Evolutionary conservation across 2,888 invertebrate genomes (phyloP).

Genomic region (Plebejus argus): DNA sequence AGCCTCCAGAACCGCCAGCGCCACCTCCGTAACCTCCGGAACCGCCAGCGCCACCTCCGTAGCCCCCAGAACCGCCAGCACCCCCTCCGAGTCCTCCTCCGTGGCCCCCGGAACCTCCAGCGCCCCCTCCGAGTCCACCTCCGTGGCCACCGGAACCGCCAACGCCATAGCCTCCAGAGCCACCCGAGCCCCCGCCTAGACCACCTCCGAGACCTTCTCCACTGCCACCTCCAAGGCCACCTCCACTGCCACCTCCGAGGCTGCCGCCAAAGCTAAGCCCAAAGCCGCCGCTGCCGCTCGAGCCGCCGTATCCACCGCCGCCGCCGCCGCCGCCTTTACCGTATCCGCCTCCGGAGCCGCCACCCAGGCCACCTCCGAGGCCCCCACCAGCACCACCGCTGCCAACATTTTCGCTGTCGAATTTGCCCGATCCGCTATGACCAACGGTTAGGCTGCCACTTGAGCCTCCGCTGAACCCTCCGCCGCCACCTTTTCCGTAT

Average conservation of each 20-base stretch:
- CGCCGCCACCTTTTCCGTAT: slow-evolving; percentile 30
- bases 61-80: slow-evolving; percentile 37
- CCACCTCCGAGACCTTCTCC: slow-evolving; percentile 41
- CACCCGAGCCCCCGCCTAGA: slow-evolving; percentile 38
- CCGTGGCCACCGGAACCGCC: slow-evolving; percentile 36
- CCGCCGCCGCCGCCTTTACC: slow-evolving; percentile 32
- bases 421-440: slow-evolving; percentile 35
- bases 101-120: slow-evolving; percentile 42
- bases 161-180: slow-evolving; percentile 37
- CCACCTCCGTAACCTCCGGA: slow-evolving; percentile 36
- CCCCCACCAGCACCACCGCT: slow-evolving; percentile 42
- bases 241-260: slow-evolving; percentile 38
- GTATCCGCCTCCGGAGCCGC: slow-evolving; percentile 37
- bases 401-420: background rate
- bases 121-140: slow-evolving; percentile 33
- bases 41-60: slow-evolving; percentile 39
- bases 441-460: slow-evolving; percentile 38
- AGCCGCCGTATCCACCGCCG: slow-evolving; percentile 47
- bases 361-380: slow-evolving; percentile 41
- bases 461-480: slow-evolving; percentile 49
- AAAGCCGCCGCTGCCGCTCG: slow-evolving; percentile 41
- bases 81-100: slow-evolving; percentile 41
- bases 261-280: slow-evolving; percentile 34
- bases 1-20: slow-evolving; percentile 34
- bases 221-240: slow-evolving; percentile 42